phyloP scores from a whole-genome alignment of 2,113 vertebrate species.

The Apeltes quadracus region DNA sequence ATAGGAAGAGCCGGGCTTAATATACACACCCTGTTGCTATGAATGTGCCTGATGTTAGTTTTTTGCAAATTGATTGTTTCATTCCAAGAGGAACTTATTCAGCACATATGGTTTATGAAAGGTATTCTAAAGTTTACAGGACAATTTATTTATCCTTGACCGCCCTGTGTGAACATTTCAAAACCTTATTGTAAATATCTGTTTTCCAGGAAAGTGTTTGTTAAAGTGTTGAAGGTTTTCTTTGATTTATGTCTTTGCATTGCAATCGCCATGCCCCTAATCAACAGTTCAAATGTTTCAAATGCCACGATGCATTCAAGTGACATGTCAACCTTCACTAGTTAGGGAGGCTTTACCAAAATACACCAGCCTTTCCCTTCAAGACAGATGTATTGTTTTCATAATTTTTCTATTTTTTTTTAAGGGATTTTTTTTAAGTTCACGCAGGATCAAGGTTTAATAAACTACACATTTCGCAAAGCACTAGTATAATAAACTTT shows the following conservation, averaged over 20 bases:
- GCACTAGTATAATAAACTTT: constrained; percentile 1
- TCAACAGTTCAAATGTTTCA: constrained; percentile 54
- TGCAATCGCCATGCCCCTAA: neutral
- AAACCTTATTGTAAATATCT: neutral
- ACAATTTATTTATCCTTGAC: neutral
- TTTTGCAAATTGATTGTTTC: constrained; percentile 37
- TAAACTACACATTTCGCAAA: constrained; percentile 23
- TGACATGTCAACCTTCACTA: constrained; percentile 36
- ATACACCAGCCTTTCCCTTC: constrained; percentile 7
- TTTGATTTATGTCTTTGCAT: constrained; percentile 26
- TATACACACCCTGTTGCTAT: constrained; percentile 82
- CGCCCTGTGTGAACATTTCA: neutral
- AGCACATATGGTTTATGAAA: neutral
- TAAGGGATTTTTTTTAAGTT: constrained; percentile 2
- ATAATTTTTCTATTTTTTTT: neutral
- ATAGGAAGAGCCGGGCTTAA: constrained; percentile 78
- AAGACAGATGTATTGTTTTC: neutral
- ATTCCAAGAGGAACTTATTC: constrained; percentile 32
- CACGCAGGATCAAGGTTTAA: neutral
- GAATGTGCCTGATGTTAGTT: constrained; percentile 66
- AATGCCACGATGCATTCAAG: constrained; percentile 35
- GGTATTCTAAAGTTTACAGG: neutral
- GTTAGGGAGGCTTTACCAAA: neutral
- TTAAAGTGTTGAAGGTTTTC: neutral
- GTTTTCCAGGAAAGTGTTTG: neutral